A percentile compares a stretch with the other conserved stretches of the same genome.
Conservation (phyloP, 2,888 invertebrate species). For the Melinopterus prodromus region DNA sequence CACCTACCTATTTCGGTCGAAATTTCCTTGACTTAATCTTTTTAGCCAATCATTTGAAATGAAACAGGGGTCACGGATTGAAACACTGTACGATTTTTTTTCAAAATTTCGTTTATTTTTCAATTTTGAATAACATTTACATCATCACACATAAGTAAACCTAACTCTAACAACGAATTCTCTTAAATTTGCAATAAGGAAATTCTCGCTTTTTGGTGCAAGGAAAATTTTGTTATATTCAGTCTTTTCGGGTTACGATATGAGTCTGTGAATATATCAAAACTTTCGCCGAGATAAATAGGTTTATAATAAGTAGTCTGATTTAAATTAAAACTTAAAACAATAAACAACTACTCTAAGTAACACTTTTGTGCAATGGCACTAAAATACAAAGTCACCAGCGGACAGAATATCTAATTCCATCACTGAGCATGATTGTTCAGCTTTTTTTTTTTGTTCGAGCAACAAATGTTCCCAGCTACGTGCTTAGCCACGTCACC, state of each 20-base stretch:
- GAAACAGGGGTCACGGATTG: conserved; percentile 39
- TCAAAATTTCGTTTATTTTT: conserved; percentile 58
- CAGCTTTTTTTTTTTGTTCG: conserved; percentile 25
- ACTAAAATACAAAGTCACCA: conserved; percentile 55
- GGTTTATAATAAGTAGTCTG: conserved; percentile 33
- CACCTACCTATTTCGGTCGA: conserved; percentile 56
- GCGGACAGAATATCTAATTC: conserved; percentile 60
- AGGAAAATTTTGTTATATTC: conserved; percentile 59
- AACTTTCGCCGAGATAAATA: conserved; percentile 51
- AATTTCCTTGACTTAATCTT: conserved; percentile 33
- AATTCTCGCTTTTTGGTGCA: conserved; percentile 52
- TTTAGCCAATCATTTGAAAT: conserved; percentile 41
- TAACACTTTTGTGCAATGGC: conserved; percentile 60
- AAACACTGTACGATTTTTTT: conserved; percentile 38
- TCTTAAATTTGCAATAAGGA: conserved; percentile 35
- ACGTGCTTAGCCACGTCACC: not conserved
- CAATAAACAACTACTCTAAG: conserved; percentile 59
- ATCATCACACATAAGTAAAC: conserved; percentile 62
- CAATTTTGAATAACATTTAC: conserved; percentile 63
- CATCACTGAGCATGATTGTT: conserved; percentile 54
- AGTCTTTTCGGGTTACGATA: conserved; percentile 33
- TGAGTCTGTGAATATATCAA: conserved; percentile 54
- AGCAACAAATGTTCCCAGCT: not conserved
- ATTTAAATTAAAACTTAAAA: conserved; percentile 39
- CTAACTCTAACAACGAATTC: conserved; percentile 52